Percentiles rank a stretch among this genome's conserved stretches.
These are phyloP conservation scores for Zeus faber DNA, from an alignment of 2,113 vertebrate genomes.

Conservation along the genomic window DNA sequence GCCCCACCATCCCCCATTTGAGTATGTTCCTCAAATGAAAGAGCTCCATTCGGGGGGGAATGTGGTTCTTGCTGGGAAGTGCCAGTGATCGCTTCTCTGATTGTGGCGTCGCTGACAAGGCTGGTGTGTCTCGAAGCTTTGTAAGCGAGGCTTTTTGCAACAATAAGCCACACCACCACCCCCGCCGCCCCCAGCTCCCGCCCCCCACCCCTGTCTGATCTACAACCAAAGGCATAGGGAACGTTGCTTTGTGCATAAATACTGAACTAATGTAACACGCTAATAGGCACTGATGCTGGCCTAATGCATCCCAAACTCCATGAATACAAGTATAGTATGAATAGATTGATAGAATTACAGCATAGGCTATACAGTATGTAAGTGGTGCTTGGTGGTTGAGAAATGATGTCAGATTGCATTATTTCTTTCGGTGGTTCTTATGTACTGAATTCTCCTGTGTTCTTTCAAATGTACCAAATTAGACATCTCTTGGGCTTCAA, in stretches of 20 bases:
- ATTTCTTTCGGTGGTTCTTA: too few relatives aligned
- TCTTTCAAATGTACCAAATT: conserved; percentile 9
- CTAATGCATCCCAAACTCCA: not conserved
- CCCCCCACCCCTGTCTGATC: conserved; percentile 50
- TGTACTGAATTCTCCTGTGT: not conserved
- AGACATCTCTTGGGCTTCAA: conserved; percentile 3
- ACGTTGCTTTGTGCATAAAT: conserved; percentile 56
- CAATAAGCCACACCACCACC: conserved; percentile 46
- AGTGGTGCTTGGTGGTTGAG: too few relatives aligned
- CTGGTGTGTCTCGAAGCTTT: conserved; percentile 60
- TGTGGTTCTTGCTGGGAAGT: conserved; percentile 59
- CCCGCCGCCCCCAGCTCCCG: not conserved
- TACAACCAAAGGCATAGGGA: conserved; percentile 55
- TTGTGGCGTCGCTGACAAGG: conserved; percentile 65
- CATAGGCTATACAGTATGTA: too few relatives aligned
- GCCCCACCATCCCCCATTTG: conserved; percentile 27
- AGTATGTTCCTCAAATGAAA: conserved; percentile 66
- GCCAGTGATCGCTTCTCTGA: conserved; percentile 70
- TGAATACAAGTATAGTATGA: too few relatives aligned
- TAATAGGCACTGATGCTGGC: conserved; percentile 37
- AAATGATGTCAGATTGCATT: too few relatives aligned
- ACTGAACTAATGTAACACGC: conserved; percentile 43
- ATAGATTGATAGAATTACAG: not conserved
- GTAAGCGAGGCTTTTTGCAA: conserved; percentile 56
- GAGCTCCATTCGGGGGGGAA: conserved; percentile 54